Base-by-base conservation (phyloP, 2,113 vertebrate genomes). In the Haliaeetus leucogaster region DNA sequence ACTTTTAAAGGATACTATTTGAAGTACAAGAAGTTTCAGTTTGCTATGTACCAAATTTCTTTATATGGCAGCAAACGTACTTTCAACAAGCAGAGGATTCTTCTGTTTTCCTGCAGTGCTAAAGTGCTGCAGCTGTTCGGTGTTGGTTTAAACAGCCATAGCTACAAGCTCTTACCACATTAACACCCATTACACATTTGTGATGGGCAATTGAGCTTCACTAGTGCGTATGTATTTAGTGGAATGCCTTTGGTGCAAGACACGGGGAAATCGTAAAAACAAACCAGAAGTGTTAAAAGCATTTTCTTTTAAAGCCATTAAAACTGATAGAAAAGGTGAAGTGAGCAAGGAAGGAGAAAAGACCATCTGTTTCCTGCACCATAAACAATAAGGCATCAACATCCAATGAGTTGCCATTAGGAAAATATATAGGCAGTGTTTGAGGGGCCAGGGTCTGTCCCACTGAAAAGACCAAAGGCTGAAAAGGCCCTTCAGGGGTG, bases 171-270 rank as follows among this genome's bases (percentile, higher is more conserved):
- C n/a, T 16, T 52, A 42, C 72, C 83, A 86, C 56, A 66, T 93
- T 77, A 87, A 89, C 83, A 82, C 73, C 82, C 80, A 38, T 79
- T 58, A 72, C 52, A 62, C 62, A 68, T 77, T 72, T 66, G 61
- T 38, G 66, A 86, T 47, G 88, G 90, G 89, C 88, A 97, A 82
- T 29, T 92, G 93, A 91, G 92, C 90, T 79, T 93, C 95, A 73
- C n/a, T 25, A 56, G 56, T 77, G 67, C 66, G 34, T 34, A 22
- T 36, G 48, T 76, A 82, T 84, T 79, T 65, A 89, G 73, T 52
- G 72, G 42, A 88, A 93, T 53, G 89, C 68, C 77, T 91, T 72
- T 61, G 89, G 86, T 81, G 63, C 36, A 93, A 93, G 85, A 70
- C 25, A 42, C 0, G 1, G 29, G 34, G 74, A 65, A 88, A 65